Base-by-base conservation (phyloP, 2,888 invertebrate species). In the Atherix ibis region DNA sequence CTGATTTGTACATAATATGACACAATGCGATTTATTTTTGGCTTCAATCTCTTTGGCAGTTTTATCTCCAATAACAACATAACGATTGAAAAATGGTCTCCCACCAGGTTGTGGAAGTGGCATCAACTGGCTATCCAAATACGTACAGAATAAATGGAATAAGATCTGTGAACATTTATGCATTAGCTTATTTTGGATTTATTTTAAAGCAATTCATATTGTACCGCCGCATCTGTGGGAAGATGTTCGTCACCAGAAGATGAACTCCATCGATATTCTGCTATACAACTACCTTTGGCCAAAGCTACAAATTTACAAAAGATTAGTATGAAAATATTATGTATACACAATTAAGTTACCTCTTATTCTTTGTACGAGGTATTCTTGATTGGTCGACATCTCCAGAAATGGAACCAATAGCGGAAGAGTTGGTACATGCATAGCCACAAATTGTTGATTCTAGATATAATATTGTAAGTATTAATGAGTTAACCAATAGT, bases 141-240 rank as follows among this genome's bases (percentile, higher is more conserved):
- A 94, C 0, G 80, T 72, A 41, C 81, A 80, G 43, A 91, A 68
- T 45, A 87, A 58, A 56, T 88, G 87, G 69, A 89, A 79, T 39
- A 94, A 65, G 43, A 85, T 70, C 79, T 83, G 53, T 22, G 60
- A 52, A 40, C 40, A n/a, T n/a, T n/a, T n/a, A n/a, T n/a, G n/a
- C n/a, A n/a, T 17, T 8, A 8, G 24, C 17, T 6, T 4, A 32
- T 24, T 1, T 25, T 29, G 5, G 13, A 32, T 32, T 13, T 32
- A 8, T 10, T 24, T 3, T 32, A 6, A 12, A 22, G 2, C n/a
- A 15, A 25, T 19, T 27, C 18, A 13, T 6, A 10, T 17, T 58
- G 61, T 60, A 88, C 77, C 49, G 78, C 80, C 17, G 85, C 74
- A 65, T 94, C 92, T n/a, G 84, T 77, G 10, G 89, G 89, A 44